These are phyloP conservation scores for Drosophila flavopinicola DNA, from an alignment of 2,888 invertebrate species.

Conservation along the genomic window DNA sequence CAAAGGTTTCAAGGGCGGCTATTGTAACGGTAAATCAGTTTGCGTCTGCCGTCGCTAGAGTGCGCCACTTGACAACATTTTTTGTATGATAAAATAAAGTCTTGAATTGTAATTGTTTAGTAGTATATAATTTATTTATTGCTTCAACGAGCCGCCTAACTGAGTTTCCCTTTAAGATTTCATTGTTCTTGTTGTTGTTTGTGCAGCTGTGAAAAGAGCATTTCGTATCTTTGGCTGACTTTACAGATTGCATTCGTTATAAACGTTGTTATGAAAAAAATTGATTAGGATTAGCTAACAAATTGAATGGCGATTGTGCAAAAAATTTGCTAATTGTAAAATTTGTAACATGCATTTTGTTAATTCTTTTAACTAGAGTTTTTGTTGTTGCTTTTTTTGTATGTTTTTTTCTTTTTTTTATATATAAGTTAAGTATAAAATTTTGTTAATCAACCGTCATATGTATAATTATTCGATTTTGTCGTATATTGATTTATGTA, in stretches of 20 bases:
- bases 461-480: conserved; percentile 56
- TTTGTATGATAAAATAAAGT: not conserved
- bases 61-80: not conserved
- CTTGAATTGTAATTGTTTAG: not conserved
- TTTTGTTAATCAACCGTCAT: conserved; percentile 46
- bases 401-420: not conserved
- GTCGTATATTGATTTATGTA: conserved; percentile 30
- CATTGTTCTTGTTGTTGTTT: conserved; percentile 2
- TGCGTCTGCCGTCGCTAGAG: conserved; percentile 82
- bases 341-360: conserved; percentile 55
- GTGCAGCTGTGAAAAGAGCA: conserved; percentile 33
- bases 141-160: conserved; percentile 55
- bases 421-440: conserved; percentile 55
- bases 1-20: conserved; percentile 81
- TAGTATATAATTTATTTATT: conserved; percentile 50
- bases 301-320: conserved; percentile 62
- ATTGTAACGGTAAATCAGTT: conserved; percentile 81
- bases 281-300: conserved; percentile 56
- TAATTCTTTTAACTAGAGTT: conserved; percentile 53
- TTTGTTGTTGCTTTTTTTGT: conserved; percentile 7
- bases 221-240: conserved; percentile 50
- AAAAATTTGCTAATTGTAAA: conserved; percentile 56
- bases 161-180: conserved; percentile 36
- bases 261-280: conserved; percentile 40
- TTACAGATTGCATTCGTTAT: conserved; percentile 41